Evolutionary conservation across 2,113 vertebrate species (phyloP).

Genomic region (Perca schrenkii): DNA sequence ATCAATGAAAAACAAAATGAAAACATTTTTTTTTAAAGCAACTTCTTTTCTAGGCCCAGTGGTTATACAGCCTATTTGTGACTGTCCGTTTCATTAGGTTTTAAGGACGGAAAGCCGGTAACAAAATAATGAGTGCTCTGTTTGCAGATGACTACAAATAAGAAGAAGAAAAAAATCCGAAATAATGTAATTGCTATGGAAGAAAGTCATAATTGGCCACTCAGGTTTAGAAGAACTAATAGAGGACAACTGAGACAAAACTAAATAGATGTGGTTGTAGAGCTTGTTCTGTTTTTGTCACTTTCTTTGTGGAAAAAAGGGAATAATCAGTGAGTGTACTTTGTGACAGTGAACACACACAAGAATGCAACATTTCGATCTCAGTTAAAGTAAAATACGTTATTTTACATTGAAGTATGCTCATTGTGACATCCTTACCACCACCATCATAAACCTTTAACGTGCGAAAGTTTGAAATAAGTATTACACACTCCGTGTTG

Average conservation of each 20-base stretch:
- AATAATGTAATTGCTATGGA: conserved; percentile 64
- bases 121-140: conserved; percentile 67
- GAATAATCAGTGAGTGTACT: conserved; percentile 17
- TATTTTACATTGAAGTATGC: conserved; percentile 1
- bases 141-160: conserved; percentile 60
- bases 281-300: conserved; percentile 47
- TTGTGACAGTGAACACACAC: conserved; percentile 21
- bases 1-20: conserved; percentile 60
- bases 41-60: conserved; percentile 41
- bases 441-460: neutral
- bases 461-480: neutral
- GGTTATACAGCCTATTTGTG: conserved; percentile 72
- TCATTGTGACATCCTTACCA: conserved; percentile 33
- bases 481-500: neutral
- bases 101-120: conserved; percentile 66
- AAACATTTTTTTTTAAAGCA: conserved; percentile 61
- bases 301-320: conserved; percentile 15
- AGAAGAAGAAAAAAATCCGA: conserved; percentile 21
- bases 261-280: conserved; percentile 56
- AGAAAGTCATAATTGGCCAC: conserved; percentile 55
- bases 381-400: conserved; percentile 21
- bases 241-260: conserved; percentile 62
- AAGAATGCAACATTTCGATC: conserved; percentile 19
- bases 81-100: conserved; percentile 77
- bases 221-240: conserved; percentile 67